A percentile compares a stretch with the other conserved stretches of the same genome.
These are phyloP conservation scores for Microtus pennsylvanicus DNA, from an alignment of 2,113 vertebrate genomes.

Conservation along the genomic window DNA sequence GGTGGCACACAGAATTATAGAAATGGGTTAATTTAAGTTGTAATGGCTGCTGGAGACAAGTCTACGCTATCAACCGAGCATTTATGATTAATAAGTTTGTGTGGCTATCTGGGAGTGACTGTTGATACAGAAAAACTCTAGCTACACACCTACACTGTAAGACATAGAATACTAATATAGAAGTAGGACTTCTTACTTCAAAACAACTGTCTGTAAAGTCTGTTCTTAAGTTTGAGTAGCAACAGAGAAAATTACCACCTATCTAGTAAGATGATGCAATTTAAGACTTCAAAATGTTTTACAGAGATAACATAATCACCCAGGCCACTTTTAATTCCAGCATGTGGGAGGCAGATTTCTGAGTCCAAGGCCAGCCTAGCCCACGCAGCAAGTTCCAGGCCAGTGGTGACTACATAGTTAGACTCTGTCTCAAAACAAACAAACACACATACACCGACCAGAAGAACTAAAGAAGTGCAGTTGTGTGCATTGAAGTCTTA, in stretches of 20 bases:
- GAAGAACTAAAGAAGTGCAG: neutral
- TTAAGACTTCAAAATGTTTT: slow-evolving; percentile 60
- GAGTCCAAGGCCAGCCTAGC: neutral
- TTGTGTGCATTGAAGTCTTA: neutral
- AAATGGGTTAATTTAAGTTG: neutral
- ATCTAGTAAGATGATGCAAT: neutral
- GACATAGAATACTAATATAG: neutral
- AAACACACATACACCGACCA: neutral
- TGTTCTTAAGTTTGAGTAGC: slow-evolving; percentile 30
- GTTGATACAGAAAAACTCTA: neutral
- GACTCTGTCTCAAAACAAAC: neutral
- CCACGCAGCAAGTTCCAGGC: neutral
- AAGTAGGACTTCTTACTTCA: slow-evolving; percentile 7
- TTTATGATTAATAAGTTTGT: neutral
- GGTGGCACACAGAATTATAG: neutral
- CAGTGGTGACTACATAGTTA: neutral
- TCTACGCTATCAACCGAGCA: neutral
- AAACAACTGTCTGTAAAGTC: neutral
- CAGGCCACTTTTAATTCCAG: neutral
- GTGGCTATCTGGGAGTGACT: neutral
- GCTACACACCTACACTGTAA: neutral
- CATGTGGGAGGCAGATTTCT: neutral
- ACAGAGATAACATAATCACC: slow-evolving; percentile 2
- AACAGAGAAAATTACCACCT: slow-evolving; percentile 15
- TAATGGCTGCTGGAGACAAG: neutral